Evolutionary conservation across 1,140 invertebrate genomes (phyloP), one percentile per base, ranked within the genome.

Genomic region (Lysiphlebus fabarum): DNA sequence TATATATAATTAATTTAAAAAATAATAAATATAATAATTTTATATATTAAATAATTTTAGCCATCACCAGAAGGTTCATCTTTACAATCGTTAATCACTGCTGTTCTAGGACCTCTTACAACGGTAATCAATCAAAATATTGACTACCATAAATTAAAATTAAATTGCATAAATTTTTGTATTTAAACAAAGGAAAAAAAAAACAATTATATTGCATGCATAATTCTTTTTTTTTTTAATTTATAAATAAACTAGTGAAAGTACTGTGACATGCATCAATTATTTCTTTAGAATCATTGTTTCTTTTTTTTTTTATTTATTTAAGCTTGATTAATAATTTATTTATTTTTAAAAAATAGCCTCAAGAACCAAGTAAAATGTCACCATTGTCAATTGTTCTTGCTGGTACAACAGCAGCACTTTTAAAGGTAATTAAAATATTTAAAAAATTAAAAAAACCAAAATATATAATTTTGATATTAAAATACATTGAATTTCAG

Each of bases 401-500:
- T 12, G 65, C 76, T 7, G 63, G 69, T 64, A 56, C 77, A 12
- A 54, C 75, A 10, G 65, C 77, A 42, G 62, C 61, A 37, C 65
- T 78, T 0, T 74, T 74, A 45, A 71, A 62, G 70, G 76, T 79
- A 72, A 1, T 75, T 68, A 37, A 40, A 40, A 61, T n/a, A n/a
- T 44, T 33, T 0, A 2, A 40, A 40, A 17, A 45, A 45, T 1
- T 6, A 44, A 17, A 42, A 56, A 44, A 38, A 45, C 45, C 53
- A 38, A 56, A n/a, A 49, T 54, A 53, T 37, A 56, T 53, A 36
- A 57, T 9, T 61, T 59, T 10, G 9, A 7, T 8, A 41, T 36
- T 41, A 36, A 36, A 55, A 42, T 12, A 53, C 38, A 45, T 45
- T 53, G 56, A 58, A 58, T 59, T 42, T 14, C 9, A 75, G 73